Base-by-base conservation (phyloP, 2,888 invertebrate genomes). In the Spatulosminthurus flaviceps region DNA sequence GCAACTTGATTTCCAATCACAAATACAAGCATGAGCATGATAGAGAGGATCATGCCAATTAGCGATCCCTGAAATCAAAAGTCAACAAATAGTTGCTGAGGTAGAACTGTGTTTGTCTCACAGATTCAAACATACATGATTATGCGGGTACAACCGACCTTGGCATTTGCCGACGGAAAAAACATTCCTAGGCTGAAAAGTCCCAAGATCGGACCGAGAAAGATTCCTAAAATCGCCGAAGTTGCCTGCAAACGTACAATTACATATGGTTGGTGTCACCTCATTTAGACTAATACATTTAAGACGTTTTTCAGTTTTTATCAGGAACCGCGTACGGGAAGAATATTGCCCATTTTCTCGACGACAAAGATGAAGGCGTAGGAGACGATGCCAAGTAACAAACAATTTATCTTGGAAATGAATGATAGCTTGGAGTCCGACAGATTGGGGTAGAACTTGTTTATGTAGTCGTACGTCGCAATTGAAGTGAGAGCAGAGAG, bases 111-210 rank as follows among this genome's bases (percentile, higher is more conserved):
- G n/a, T n/a, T n/a, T n/a, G n/a, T n/a, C n/a, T n/a, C n/a, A n/a
- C n/a, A n/a, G n/a, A n/a, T n/a, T n/a, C n/a, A n/a, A n/a, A n/a
- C n/a, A n/a, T n/a, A n/a, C n/a, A n/a, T n/a, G n/a, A n/a, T n/a
- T n/a, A n/a, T n/a, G n/a, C n/a, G n/a, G n/a, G n/a, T n/a, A n/a
- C n/a, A n/a, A n/a, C 24, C 9, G 2, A 93, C 93, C 89, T 92
- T 93, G n/a, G 92, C 89, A 87, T 96, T 96, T 1, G 95, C 93
- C 91, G 92, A 93, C 0, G 96, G 96, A 84, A 95, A 92, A 85
- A 94, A 92, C 92, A 96, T 95, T 77, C 96, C 96, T 21, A 96
- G 89, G 9, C 51, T 79, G 41, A 81, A 81, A 21, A 78, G 24
- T 13, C 81, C 81, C 11, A 81, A 73, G 22, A 79, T 51, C 0